Conservation (phyloP, 2,797 vertebrate genomes). For the Helarctos malayanus region DNA sequence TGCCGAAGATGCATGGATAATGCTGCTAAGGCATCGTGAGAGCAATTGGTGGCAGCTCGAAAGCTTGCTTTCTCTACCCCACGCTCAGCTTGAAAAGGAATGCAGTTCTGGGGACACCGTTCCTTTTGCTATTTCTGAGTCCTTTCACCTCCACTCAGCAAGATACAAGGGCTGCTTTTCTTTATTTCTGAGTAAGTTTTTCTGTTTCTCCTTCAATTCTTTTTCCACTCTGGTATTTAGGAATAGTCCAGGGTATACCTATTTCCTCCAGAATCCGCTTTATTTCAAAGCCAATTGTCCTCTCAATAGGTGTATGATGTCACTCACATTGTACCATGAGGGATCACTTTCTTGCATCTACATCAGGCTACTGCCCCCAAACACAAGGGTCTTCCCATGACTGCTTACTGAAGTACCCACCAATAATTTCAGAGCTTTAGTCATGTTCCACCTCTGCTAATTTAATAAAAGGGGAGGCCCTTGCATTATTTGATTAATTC, state of each 20-base stretch:
- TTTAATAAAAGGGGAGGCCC: neutral
- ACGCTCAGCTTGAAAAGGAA: neutral
- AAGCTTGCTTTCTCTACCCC: neutral
- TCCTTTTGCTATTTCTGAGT: neutral
- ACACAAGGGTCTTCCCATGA: neutral
- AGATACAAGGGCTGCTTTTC: neutral
- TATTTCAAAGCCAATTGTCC: neutral
- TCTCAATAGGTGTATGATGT: neutral
- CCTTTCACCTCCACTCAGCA: neutral
- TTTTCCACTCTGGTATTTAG: neutral
- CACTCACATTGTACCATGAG: neutral
- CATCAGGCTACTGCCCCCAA: too few species aligned
- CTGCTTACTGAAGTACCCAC: neutral
- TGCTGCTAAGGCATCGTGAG: neutral
- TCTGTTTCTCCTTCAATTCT: neutral
- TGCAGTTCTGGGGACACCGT: neutral
- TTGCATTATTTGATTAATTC: neutral
- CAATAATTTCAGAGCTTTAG: neutral
- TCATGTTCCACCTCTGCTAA: neutral
- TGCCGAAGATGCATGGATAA: neutral
- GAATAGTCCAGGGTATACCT: neutral
- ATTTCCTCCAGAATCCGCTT: neutral
- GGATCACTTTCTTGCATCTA: neutral
- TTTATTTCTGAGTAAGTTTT: neutral
- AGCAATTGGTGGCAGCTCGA: neutral